These are phyloP conservation scores for Chiloscyllium punctatum DNA, from an alignment of 2,797 vertebrate species.

Conservation along the genomic window DNA sequence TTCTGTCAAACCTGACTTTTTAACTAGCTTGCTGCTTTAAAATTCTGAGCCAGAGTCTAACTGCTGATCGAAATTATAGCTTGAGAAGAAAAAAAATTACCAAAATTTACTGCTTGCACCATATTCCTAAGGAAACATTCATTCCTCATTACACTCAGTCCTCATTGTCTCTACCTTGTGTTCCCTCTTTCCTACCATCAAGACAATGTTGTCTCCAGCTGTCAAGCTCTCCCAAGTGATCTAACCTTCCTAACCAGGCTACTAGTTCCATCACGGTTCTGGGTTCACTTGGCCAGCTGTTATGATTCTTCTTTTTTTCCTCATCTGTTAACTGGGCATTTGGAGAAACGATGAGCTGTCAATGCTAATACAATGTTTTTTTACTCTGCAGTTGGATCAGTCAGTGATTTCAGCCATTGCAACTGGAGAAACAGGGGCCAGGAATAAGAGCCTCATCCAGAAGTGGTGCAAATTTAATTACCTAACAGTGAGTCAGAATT, in stretches of 20 bases:
- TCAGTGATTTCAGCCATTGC: slow-evolving; percentile 19
- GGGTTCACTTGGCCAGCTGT: no score
- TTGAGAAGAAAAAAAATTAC: no score
- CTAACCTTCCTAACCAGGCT: no score
- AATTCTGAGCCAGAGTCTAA: neutral
- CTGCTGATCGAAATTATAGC: neutral
- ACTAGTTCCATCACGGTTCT: no score
- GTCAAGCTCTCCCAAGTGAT: no score
- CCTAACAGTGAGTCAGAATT: neutral
- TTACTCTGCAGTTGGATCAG: slow-evolving; percentile 26
- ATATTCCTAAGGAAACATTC: neutral
- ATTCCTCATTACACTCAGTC: neutral
- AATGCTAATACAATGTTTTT: neutral
- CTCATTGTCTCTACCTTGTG: neutral
- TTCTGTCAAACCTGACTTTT: neutral
- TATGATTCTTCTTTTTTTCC: no score
- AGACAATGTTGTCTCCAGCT: no score
- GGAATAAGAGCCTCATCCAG: slow-evolving; percentile 34
- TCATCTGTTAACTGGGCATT: neutral
- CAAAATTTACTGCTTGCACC: neutral
- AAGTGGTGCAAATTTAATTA: slow-evolving; percentile 28
- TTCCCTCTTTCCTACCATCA: no score
- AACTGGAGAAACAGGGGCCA: neutral
- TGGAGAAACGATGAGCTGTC: neutral
- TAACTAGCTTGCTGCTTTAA: neutral